Evolutionary conservation across 2,888 invertebrate genomes (phyloP).

Genomic region (Plemyria rubiginata): DNA sequence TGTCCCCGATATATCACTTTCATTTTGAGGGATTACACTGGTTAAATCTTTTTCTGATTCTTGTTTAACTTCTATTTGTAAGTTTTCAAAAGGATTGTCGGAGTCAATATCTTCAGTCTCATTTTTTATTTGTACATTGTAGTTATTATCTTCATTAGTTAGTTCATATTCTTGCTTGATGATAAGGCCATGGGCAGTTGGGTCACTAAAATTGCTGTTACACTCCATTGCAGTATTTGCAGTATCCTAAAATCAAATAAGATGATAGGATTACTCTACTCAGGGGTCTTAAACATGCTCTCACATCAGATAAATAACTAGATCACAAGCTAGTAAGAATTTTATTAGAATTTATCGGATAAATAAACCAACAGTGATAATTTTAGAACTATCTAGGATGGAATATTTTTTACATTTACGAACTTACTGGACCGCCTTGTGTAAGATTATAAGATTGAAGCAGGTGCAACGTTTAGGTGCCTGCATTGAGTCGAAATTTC

Average conservation of each 20-base stretch:
- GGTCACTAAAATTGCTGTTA: conserved; percentile 4
- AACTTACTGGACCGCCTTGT: too few species aligned
- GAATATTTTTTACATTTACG: background rate
- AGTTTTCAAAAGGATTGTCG: conserved; percentile 48
- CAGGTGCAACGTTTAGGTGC: background rate
- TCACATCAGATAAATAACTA: too few species aligned
- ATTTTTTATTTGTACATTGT: conserved; percentile 41
- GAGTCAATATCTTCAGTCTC: conserved; percentile 43
- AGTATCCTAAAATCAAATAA: conserved; percentile 2
- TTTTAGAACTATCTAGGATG: background rate
- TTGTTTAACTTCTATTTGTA: conserved; percentile 53
- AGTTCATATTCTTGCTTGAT: conserved; percentile 36
- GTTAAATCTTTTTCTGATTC: conserved; percentile 39
- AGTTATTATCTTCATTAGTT: conserved; percentile 31
- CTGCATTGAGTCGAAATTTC: background rate
- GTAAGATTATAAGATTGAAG: too few species aligned
- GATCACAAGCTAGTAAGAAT: background rate
- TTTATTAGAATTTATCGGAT: background rate
- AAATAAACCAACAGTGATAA: background rate
- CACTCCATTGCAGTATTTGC: conserved; percentile 25
- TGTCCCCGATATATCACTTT: background rate
- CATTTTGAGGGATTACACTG: conserved; percentile 21
- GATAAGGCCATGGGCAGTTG: conserved; percentile 1
- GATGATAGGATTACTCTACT: too few species aligned
- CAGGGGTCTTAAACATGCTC: too few species aligned